Percentiles rank a stretch among this genome's conserved stretches.
phyloP scores from a whole-genome alignment of 2,888 invertebrate genomes.

The Copidosoma aretas region DNA sequence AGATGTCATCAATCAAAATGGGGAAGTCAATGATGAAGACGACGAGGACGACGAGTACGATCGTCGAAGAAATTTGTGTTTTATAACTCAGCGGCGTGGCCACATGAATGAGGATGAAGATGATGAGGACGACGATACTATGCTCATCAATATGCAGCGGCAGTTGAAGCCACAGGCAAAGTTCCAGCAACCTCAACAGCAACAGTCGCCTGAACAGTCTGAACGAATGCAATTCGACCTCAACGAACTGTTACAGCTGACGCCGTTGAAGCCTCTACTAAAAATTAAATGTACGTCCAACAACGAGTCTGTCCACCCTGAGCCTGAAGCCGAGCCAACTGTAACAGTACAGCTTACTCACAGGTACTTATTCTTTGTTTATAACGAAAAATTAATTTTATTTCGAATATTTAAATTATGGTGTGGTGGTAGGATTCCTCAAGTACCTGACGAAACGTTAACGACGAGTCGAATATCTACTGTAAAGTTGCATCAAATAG shows the following conservation, averaged over 20 bases:
- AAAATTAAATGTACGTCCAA: slow-evolving; percentile 16
- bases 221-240: slow-evolving; percentile 47
- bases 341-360: slow-evolving; percentile 33
- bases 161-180: slow-evolving; percentile 20
- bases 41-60: slow-evolving; percentile 38
- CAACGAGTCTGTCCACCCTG: slow-evolving; percentile 13
- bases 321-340: slow-evolving; percentile 29
- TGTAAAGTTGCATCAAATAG: slow-evolving; percentile 6
- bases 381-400: neutral
- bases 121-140: slow-evolving; percentile 54
- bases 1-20: no score
- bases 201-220: slow-evolving; percentile 7
- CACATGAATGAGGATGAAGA: slow-evolving; percentile 40
- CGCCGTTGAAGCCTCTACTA: slow-evolving; percentile 32
- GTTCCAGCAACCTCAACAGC: slow-evolving; percentile 1
- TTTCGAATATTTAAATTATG: neutral
- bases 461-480: slow-evolving; percentile 9
- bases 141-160: slow-evolving; percentile 44
- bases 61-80: slow-evolving; percentile 19
- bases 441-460: neutral
- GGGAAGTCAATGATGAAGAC: neutral
- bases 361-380: slow-evolving; percentile 10
- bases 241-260: slow-evolving; percentile 49
- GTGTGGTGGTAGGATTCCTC: slow-evolving; percentile 2
- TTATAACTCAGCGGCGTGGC: slow-evolving; percentile 35